Conservation (phyloP, 2,888 invertebrate species). For the Ophion obscuratus region DNA sequence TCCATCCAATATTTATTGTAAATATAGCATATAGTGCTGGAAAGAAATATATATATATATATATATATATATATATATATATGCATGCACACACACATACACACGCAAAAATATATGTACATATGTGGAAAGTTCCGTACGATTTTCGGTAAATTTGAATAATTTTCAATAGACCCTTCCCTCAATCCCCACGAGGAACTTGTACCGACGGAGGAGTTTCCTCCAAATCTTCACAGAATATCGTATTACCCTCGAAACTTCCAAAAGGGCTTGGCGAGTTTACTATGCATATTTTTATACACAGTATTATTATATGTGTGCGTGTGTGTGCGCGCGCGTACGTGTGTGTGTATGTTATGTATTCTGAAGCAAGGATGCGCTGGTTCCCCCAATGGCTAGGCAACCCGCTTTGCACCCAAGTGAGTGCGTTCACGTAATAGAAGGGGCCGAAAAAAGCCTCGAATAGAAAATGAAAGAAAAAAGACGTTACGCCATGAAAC, state of each 20-base stretch:
- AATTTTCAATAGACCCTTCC: slow-evolving; percentile 51
- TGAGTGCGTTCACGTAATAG: slow-evolving; percentile 28
- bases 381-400: slow-evolving; percentile 42
- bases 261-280: slow-evolving; percentile 56
- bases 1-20: slow-evolving; percentile 42
- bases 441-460: slow-evolving; percentile 55
- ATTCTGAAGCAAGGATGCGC: not conserved
- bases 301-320: not conserved
- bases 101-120: not conserved
- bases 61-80: too few species aligned
- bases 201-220: slow-evolving; percentile 44
- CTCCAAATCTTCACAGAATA: slow-evolving; percentile 41
- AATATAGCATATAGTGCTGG: slow-evolving; percentile 3
- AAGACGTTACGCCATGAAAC: not conserved
- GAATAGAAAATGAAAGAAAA: slow-evolving; percentile 28
- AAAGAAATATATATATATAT: not conserved
- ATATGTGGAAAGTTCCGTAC: not conserved
- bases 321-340: not conserved
- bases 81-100: too few species aligned
- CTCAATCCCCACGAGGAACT: slow-evolving; percentile 7
- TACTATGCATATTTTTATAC: slow-evolving; percentile 6
- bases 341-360: not conserved
- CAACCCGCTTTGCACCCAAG: slow-evolving; percentile 58
- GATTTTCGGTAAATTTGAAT: slow-evolving; percentile 45
- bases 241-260: slow-evolving; percentile 60